Evolutionary conservation across 2,888 invertebrate species (phyloP), one percentile per base, ranked within the genome.

Genomic region (Amphiduros pacificus): DNA sequence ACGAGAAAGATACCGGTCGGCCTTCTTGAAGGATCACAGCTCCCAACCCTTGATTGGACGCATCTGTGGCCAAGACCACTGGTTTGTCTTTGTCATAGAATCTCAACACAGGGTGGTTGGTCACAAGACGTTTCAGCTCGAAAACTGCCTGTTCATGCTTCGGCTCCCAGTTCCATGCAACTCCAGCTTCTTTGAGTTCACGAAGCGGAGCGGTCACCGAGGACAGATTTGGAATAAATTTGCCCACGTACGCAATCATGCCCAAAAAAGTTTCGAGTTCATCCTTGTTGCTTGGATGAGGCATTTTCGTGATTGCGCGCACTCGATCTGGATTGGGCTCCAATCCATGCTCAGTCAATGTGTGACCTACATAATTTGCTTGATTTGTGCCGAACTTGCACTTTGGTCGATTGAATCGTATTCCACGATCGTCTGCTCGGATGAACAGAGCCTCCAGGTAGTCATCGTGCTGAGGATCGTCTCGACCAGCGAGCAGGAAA

Each of bases 1-100:
- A 72, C 26, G 73, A 71, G 55, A 64, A 74, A 1, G 64, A 64
- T 2, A 73, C 63, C 0, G 68, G 71, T 44, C 49, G 61, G 5
- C 57, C 64, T n/a, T 73, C 61, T 52, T 73, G 73, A 9, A 73
- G 27, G 1, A 73, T 51, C 1, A 28, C 61, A 17, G 70, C 71
- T n/a, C 73, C 71, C 3, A 73, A 51, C 2, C 70, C 72, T 54
- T 60, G 61, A 1, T 32, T 40, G 17, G 56, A 56, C n/a, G 61
- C 55, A 50, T 61, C 61, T 6, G 40, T 29, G 32, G 36, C 48
- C 1, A 61, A 5, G 27, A 52, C 51, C 2, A 53, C 27, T 26
- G 57, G 40, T 26, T 58, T 51, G 6, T 29, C n/a, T 20, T 61
- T 31, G 29, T 63, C 58, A 49, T 62, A 67, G 51, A 48, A 60